Conservation (phyloP, 2,113 vertebrate species). For the Grus americana region DNA sequence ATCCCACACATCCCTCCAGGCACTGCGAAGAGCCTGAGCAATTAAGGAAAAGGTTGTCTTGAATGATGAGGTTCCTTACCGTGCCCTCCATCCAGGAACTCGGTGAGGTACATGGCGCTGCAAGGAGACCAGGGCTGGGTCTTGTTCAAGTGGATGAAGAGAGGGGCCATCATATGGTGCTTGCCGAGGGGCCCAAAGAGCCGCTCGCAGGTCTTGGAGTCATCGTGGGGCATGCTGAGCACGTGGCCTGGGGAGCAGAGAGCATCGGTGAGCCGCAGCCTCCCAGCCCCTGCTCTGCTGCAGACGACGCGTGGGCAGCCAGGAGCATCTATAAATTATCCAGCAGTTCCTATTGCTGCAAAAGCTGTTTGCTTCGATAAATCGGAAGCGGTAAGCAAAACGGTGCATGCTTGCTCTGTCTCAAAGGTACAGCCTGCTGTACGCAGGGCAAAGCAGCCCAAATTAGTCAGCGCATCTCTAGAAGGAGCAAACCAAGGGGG, state of each 20-base stretch:
- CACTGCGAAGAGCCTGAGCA: neutral
- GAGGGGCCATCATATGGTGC: constrained; percentile 90
- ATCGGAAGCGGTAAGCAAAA: neutral
- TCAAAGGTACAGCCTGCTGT: neutral
- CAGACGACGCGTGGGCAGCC: accelerated
- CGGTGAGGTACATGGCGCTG: constrained; percentile 91
- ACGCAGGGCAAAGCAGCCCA: neutral
- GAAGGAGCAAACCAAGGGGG: neutral
- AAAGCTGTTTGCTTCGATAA: neutral
- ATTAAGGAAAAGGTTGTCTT: neutral
- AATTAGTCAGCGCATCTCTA: neutral
- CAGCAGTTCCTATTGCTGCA: neutral
- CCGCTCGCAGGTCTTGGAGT: constrained; percentile 89
- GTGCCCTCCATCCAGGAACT: constrained; percentile 93
- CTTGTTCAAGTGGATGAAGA: constrained; percentile 88
- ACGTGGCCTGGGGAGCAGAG: constrained; percentile 84
- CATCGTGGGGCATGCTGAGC: constrained; percentile 95
- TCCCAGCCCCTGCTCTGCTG: neutral
- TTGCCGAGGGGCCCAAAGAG: constrained; percentile 85
- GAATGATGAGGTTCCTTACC: constrained; percentile 68
- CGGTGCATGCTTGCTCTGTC: accelerated
- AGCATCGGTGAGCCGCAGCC: neutral
- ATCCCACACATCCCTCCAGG: neutral
- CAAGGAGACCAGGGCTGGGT: constrained; percentile 93
- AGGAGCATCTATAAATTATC: neutral